Evolutionary conservation across 2,113 vertebrate species (phyloP), one percentile per base, ranked within the genome.

Genomic region (Leiothrix lutea): DNA sequence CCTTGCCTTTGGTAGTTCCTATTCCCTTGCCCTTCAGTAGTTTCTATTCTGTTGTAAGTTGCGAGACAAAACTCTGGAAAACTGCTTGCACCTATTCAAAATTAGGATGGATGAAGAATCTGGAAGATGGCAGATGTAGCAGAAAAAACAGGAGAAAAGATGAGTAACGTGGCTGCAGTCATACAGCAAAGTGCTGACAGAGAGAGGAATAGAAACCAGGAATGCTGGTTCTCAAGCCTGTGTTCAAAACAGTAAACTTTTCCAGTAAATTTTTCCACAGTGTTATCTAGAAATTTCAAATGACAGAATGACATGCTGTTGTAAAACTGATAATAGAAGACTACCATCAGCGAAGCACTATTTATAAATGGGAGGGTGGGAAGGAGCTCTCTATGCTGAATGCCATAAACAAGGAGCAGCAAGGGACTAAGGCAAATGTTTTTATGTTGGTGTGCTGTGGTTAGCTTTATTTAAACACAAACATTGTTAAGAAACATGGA

Each of bases 401-500:
- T 86, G 82, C 94, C 95, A 48, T 96, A 96, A 96, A 96, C 90
- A 78, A 19, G 33, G 82, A 88, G 48, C 14, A 2, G 48, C 82
- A 53, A 57, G 88, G 60, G 82, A 88, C 85, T 62, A n/a, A 74
- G 36, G 28, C 38, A 53, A 92, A 56, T 88, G 71, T 94, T 88
- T 90, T 90, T 42, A 53, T 94, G 72, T 91, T 90, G 85, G 57
- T 75, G 61, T 88, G 82, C 70, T 72, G 83, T 86, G 40, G 65
- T 58, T 71, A 94, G 77, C 75, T 93, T 92, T 87, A 53, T 80
- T 96, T 92, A 93, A 95, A 84, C 56, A 86, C 73, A 88, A 95
- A 61, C 38, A 28, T 85, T 96, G 89, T 91, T 96, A 85, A 88
- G 93, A 96, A 97, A 96, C 90, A 79, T 72, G 36, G 83, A 56